Evolutionary conservation across 2,888 invertebrate species (phyloP), one percentile per base, ranked within the genome.

Genomic region (Autographa gamma): DNA sequence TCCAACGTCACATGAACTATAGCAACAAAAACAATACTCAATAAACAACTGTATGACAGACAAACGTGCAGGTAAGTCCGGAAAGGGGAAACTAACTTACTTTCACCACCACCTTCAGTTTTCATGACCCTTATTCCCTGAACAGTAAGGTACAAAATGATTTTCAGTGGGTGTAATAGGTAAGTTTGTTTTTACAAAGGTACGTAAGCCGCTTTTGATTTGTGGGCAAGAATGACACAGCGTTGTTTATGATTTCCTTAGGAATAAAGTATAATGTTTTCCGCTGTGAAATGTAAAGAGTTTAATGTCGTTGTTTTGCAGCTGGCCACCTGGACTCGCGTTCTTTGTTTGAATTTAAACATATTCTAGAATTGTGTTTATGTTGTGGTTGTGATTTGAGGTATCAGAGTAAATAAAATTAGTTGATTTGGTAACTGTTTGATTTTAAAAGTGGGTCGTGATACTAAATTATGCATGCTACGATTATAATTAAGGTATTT

Each of bases 231-330:
- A 89, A 89, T 90, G 90, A 90, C 90, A 88, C 89, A 88, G 85
- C 81, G 86, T 93, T 91, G 88, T 93, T 93, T 93, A 93, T 92
- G 90, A 91, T 92, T 93, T 92, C 92, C 92, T 91, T 84, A 85
- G 85, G 85, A 86, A 88, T 86, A 90, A 89, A 89, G 89, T 88
- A 88, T 91, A 87, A 82, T 69, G 68, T 77, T 86, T 83, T 78
- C 74, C 69, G 76, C 62, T 67, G 77, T 67, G 79, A 83, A 81
- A 82, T 82, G 84, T 76, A 76, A 77, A 73, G 72, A 75, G 72
- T 81, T 79, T 72, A 72, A 72, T 75, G 69, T 74, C 63, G 60
- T 74, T 75, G 71, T 73, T 54, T 48, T 66, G 60, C 64, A 62
- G 13, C 18, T 25, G 43, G 38, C 66, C 79, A 83, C 76, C 79